Conservation (phyloP, 1,140 invertebrate species). For the Acyrthosiphon pisum region DNA sequence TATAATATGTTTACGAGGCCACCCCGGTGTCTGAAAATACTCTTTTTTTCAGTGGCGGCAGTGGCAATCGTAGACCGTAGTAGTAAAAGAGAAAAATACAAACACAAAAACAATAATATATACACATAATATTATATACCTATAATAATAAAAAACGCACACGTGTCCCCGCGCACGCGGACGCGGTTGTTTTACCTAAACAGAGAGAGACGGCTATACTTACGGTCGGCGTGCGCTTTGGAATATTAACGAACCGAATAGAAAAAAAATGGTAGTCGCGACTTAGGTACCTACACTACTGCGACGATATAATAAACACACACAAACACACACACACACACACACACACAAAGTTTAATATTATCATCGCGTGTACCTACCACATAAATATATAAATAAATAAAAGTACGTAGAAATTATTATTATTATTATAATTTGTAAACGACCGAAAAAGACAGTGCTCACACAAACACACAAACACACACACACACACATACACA, state of each 20-base stretch:
- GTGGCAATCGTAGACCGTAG: background rate
- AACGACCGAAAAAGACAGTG: background rate
- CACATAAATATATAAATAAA: background rate
- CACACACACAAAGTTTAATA: background rate
- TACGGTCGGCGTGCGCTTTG: background rate
- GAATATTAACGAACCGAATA: constrained; percentile 45
- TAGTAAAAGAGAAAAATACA: background rate
- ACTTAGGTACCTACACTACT: background rate
- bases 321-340: background rate
- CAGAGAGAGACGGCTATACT: background rate
- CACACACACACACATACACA: too few species aligned
- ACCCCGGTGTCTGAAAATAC: constrained; percentile 31
- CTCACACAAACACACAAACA: too few species aligned
- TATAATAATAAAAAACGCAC: constrained; percentile 49
- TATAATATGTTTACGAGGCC: constrained; percentile 1
- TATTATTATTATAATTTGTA: constrained; percentile 25
- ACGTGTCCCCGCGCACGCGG: constrained; percentile 28
- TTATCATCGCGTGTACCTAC: background rate
- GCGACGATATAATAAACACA: background rate
- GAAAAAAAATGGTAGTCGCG: constrained; percentile 19
- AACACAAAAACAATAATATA: background rate
- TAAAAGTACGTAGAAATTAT: background rate
- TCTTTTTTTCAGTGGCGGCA: background rate
- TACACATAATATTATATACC: background rate
- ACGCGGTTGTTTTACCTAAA: constrained; percentile 52